These are phyloP conservation scores for Caradrina clavipalpis DNA, from an alignment of 2,888 invertebrate species.

Conservation along the genomic window DNA sequence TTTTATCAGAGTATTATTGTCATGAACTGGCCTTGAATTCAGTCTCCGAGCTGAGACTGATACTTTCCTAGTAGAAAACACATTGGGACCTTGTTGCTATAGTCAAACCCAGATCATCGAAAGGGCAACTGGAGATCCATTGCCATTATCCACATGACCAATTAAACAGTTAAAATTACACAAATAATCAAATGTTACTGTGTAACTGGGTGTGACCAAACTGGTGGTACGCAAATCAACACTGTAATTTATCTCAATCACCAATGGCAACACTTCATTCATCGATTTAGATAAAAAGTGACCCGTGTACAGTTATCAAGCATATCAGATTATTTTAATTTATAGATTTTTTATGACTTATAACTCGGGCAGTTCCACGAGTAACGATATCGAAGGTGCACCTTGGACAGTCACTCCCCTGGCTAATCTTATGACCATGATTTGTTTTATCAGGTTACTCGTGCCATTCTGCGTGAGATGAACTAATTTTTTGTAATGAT, in stretches of 20 bases:
- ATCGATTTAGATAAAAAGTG: slow-evolving; percentile 21
- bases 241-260: not conserved
- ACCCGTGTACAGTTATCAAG: slow-evolving; percentile 4
- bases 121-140: not conserved
- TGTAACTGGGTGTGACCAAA: slow-evolving; percentile 25
- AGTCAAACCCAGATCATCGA: too few relatives aligned
- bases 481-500: not conserved
- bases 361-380: not conserved
- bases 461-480: not conserved
- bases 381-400: slow-evolving; percentile 10
- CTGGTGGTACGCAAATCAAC: not conserved
- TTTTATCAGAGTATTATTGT: too few relatives aligned
- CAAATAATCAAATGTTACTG: not conserved
- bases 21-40: too few relatives aligned
- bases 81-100: too few relatives aligned
- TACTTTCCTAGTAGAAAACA: too few relatives aligned
- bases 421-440: not conserved
- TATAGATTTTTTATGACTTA: not conserved
- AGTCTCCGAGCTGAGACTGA: too few relatives aligned
- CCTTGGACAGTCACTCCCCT: slow-evolving; percentile 14
- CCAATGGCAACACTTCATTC: not conserved
- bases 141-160: not conserved
- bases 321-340: slow-evolving; percentile 15
- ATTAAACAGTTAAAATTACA: not conserved
- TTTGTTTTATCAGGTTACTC: not conserved